phyloP scores from a whole-genome alignment of 2,888 invertebrate genomes.

The Leptura quadrifasciata region DNA sequence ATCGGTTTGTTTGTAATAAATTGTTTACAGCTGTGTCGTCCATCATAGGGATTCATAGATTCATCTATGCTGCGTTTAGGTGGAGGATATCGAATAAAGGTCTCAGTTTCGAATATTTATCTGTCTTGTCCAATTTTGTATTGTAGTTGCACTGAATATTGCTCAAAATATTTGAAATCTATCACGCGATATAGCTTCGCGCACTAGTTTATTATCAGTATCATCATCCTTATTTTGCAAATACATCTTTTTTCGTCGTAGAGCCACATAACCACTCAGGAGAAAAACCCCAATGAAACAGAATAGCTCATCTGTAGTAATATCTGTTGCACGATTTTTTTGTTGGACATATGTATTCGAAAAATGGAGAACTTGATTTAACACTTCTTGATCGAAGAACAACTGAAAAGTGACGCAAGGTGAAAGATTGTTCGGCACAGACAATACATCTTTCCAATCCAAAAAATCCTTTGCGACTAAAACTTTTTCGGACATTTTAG shows the following conservation, averaged over 20 bases:
- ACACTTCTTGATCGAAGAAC: conserved; percentile 9
- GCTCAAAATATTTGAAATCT: conserved; percentile 11
- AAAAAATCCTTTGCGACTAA: neutral
- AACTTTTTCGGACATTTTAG: neutral
- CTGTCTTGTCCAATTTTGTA: too few relatives aligned
- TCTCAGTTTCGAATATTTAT: too few relatives aligned
- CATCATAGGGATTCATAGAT: too few relatives aligned
- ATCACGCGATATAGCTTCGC: conserved; percentile 14
- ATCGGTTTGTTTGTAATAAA: too few relatives aligned
- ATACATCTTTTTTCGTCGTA: neutral
- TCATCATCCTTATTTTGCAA: conserved; percentile 10
- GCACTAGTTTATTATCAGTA: neutral
- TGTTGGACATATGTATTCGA: neutral
- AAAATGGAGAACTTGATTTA: conserved; percentile 4
- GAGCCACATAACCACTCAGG: neutral
- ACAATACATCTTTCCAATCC: neutral
- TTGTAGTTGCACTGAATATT: neutral
- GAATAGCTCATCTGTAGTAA: neutral
- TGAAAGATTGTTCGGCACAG: neutral
- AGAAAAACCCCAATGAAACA: conserved; percentile 7
- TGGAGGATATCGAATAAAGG: too few relatives aligned
- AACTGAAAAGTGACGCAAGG: neutral
- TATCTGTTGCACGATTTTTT: neutral
- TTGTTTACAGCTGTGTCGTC: too few relatives aligned
- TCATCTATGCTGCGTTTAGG: too few relatives aligned